Conservation (phyloP, 1,140 invertebrate genomes). For the Euwallacea fornicatus region DNA sequence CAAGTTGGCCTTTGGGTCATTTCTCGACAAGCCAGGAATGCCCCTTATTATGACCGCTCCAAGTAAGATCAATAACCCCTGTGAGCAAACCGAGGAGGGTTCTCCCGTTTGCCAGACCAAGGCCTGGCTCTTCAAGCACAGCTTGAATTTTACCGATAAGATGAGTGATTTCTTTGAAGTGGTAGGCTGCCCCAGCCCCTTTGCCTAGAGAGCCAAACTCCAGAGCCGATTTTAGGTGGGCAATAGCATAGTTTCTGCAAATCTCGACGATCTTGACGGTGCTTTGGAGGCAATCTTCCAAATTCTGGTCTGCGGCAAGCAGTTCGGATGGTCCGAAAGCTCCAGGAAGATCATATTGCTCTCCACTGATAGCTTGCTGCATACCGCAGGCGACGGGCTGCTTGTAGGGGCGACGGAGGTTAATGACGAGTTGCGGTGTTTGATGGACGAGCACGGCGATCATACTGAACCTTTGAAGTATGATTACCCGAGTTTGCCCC, state of each 20-base stretch:
- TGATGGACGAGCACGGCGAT: slow-evolving; percentile 59
- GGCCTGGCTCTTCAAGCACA: slow-evolving; percentile 48
- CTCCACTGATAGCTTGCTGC: slow-evolving; percentile 54
- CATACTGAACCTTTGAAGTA: slow-evolving; percentile 58
- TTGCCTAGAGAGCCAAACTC: too few species aligned
- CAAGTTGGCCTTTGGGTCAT: slow-evolving; percentile 69
- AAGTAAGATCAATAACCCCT: slow-evolving; percentile 44
- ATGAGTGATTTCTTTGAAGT: slow-evolving; percentile 43
- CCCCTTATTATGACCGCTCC: slow-evolving; percentile 56
- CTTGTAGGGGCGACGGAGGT: slow-evolving; percentile 43
- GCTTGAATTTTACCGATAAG: slow-evolving; percentile 46
- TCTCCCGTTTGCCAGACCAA: slow-evolving; percentile 19
- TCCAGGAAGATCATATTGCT: slow-evolving; percentile 54
- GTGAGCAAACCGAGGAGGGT: slow-evolving; percentile 30
- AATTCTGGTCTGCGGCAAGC: slow-evolving; percentile 51
- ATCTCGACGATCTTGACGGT: slow-evolving; percentile 64
- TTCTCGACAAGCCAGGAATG: slow-evolving; percentile 56
- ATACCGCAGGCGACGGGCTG: slow-evolving; percentile 56
- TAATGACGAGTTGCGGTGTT: slow-evolving; percentile 57
- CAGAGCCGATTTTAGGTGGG: slow-evolving; percentile 33
- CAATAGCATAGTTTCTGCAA: slow-evolving; percentile 56
- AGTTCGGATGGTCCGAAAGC: slow-evolving; percentile 52
- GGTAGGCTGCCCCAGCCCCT: slow-evolving; percentile 26
- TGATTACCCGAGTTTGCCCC: slow-evolving; percentile 66
- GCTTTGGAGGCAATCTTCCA: slow-evolving; percentile 67